A percentile compares a stretch with the other conserved stretches of the same genome.
Conservation (phyloP, 2,888 invertebrate genomes). For the Proisotoma minuta region DNA sequence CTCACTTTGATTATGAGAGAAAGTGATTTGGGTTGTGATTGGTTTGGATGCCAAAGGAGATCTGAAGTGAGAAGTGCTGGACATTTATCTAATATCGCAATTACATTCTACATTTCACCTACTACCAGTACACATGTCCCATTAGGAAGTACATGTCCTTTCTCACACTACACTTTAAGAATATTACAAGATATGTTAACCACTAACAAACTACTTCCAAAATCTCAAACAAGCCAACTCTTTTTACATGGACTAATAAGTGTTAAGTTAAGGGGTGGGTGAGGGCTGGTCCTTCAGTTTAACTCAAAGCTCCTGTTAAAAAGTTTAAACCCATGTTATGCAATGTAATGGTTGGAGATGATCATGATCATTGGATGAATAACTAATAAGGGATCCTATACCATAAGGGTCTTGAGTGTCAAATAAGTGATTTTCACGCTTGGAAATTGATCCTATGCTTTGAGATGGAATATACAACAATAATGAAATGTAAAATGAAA, state of each 20-base stretch:
- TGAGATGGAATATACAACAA: not conserved
- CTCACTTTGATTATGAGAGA: not conserved
- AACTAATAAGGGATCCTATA: not conserved
- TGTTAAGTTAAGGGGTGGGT: not conserved
- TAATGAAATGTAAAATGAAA: constrained; percentile 10
- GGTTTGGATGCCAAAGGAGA: not conserved
- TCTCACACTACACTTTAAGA: not conserved
- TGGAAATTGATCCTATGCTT: constrained; percentile 26
- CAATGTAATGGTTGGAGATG: constrained; percentile 6
- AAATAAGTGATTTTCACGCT: constrained; percentile 38
- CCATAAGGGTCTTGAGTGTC: constrained; percentile 9
- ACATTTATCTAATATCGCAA: not conserved
- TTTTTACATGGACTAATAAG: not conserved
- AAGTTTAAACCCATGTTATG: constrained; percentile 11
- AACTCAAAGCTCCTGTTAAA: too few species aligned
- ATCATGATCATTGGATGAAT: not conserved
- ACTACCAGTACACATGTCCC: not conserved
- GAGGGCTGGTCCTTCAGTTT: not conserved
- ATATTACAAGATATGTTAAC: not conserved
- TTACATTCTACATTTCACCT: not conserved
- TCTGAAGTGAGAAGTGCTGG: not conserved
- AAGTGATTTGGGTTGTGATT: not conserved
- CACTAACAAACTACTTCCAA: not conserved
- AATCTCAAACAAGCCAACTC: not conserved
- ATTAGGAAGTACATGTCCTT: not conserved